A percentile compares a stretch with the other conserved stretches of the same genome.
phyloP scores from a whole-genome alignment of 2,113 vertebrate genomes.

The Terrapene triunguis region DNA sequence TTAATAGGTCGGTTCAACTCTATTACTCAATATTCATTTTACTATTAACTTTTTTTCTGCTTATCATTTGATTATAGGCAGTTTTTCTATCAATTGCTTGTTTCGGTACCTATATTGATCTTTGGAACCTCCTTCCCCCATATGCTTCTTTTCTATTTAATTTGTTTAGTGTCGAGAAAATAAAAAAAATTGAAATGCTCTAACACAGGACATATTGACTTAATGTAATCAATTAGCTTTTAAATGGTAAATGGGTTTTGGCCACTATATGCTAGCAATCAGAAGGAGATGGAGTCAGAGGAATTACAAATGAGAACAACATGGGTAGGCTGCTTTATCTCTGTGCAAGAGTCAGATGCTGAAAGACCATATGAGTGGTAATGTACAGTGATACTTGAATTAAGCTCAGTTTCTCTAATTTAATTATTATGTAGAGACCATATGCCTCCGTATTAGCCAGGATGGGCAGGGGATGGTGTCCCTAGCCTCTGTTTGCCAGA shows the following conservation, averaged over 20 bases:
- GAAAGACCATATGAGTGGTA: background rate
- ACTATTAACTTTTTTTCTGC: background rate
- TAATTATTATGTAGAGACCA: background rate
- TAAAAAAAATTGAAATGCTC: background rate
- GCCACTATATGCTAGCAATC: background rate
- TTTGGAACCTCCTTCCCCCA: background rate
- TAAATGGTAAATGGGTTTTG: background rate
- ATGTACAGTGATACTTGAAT: background rate
- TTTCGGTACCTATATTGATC: background rate
- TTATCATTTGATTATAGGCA: background rate
- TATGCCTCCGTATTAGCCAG: background rate
- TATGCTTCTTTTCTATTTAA: background rate
- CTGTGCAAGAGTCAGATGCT: background rate
- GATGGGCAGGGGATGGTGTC: too few species aligned
- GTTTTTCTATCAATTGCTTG: background rate
- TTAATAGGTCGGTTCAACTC: background rate
- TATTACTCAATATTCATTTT: background rate
- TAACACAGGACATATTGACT: background rate
- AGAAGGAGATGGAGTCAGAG: constrained; percentile 12
- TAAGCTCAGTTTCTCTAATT: background rate
- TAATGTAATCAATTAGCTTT: background rate
- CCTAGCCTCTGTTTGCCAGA: too few species aligned
- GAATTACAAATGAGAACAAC: background rate
- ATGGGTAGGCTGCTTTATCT: background rate
- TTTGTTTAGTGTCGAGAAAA: background rate